Conservation (phyloP, 1,140 invertebrate species). For the Aphidius ervi region DNA sequence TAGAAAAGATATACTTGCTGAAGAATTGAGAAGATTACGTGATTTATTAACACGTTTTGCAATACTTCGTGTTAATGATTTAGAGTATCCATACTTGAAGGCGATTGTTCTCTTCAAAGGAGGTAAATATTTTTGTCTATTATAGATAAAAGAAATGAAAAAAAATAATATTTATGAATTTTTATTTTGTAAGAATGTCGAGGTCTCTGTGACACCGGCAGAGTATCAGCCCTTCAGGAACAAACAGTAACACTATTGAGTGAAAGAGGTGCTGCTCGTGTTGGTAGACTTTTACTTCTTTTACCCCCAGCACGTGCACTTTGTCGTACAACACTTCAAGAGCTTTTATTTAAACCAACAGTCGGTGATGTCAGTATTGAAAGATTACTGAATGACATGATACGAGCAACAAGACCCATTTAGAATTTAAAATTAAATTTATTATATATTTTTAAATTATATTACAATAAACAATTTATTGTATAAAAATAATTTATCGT, state of each 20-base stretch:
- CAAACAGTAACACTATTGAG: conserved; percentile 72
- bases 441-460: too few species aligned
- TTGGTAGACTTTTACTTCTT: conserved; percentile 68
- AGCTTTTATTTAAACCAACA: conserved; percentile 66
- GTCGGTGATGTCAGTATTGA: conserved; percentile 69
- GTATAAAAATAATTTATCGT: too few species aligned
- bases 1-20: conserved; percentile 45
- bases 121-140: conserved; percentile 53
- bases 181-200: conserved; percentile 58
- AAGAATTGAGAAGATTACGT: conserved; percentile 56
- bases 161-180: neutral
- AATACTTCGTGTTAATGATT: conserved; percentile 68
- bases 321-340: conserved; percentile 57
- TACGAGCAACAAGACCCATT: conserved; percentile 31
- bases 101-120: conserved; percentile 76
- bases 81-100: conserved; percentile 81
- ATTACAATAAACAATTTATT: too few species aligned
- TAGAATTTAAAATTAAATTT: conserved; percentile 11
- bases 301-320: conserved; percentile 61
- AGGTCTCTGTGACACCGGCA: conserved; percentile 59
- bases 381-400: conserved; percentile 63
- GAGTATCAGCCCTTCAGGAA: conserved; percentile 71
- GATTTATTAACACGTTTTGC: conserved; percentile 64
- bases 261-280: conserved; percentile 61
- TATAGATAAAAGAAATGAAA: neutral